Conservation (phyloP, 2,113 vertebrate genomes). For the Dunckerocampus dactyliophorus region DNA sequence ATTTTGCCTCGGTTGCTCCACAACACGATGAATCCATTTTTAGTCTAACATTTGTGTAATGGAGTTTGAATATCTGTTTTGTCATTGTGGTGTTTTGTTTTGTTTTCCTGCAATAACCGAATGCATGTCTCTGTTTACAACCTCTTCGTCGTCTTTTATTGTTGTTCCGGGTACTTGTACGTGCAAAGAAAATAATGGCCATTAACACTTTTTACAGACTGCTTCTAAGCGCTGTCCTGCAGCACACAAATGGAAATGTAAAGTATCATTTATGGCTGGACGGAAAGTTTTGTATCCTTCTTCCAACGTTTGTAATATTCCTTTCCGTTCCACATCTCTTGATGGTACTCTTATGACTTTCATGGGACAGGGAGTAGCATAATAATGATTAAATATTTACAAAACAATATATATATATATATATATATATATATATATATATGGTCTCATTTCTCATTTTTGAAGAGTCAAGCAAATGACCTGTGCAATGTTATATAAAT, state of each 20-base stretch:
- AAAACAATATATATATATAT: constrained; percentile 12
- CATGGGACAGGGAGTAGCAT: constrained; percentile 30
- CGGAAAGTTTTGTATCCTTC: constrained; percentile 61
- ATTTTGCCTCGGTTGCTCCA: too few relatives aligned
- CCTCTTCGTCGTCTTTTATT: constrained; percentile 40
- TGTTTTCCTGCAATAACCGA: constrained; percentile 34
- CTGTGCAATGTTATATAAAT: too few relatives aligned
- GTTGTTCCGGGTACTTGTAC: constrained; percentile 34
- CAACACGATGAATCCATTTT: background rate
- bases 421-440: too few relatives aligned
- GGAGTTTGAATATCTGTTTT: constrained; percentile 6
- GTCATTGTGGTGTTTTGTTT: constrained; percentile 9
- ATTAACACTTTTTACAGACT: constrained; percentile 24
- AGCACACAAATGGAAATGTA: constrained; percentile 28
- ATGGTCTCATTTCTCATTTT: background rate
- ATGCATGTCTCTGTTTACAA: constrained; percentile 54
- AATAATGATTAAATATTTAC: constrained; percentile 52
- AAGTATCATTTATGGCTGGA: constrained; percentile 52
- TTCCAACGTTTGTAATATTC: constrained; percentile 67
- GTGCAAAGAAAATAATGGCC: constrained; percentile 40
- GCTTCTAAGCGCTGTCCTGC: constrained; percentile 43
- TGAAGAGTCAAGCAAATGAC: too few relatives aligned
- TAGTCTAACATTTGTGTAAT: constrained; percentile 22
- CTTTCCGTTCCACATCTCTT: constrained; percentile 44
- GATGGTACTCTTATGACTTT: constrained; percentile 54